Conservation (phyloP, 2,797 vertebrate species). For the Lepilemur septentrionalis region DNA sequence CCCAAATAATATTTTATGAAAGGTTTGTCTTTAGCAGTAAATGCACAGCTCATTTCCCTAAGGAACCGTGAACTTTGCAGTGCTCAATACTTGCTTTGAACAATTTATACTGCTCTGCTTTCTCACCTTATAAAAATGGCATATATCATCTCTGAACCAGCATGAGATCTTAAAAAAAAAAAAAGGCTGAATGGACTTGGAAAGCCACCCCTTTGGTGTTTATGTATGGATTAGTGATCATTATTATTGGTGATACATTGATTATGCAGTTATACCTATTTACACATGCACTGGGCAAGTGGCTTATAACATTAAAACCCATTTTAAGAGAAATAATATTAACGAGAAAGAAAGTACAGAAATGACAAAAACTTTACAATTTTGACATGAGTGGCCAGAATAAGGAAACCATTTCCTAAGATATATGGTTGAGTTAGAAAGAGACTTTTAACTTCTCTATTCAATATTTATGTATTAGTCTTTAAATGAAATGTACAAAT, state of each 20-base stretch:
- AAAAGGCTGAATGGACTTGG: not conserved
- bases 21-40: constrained; percentile 39
- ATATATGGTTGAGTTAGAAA: not conserved
- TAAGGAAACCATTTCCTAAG: not conserved
- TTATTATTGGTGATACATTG: not conserved
- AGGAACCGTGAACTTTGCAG: constrained; percentile 1
- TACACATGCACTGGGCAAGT: not conserved
- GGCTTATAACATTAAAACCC: not conserved
- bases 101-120: not conserved
- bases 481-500: constrained; percentile 45
- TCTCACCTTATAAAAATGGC: not conserved
- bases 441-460: not conserved
- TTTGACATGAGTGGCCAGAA: not conserved
- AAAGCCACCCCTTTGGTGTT: not conserved
- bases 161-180: not conserved
- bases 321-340: not conserved
- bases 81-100: not conserved
- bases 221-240: not conserved
- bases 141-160: not conserved
- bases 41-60: constrained; percentile 13
- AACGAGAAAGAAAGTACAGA: not conserved
- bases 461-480: constrained; percentile 21
- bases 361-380: not conserved
- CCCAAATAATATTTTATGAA: not conserved
- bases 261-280: not conserved